Evolutionary conservation across 1,140 invertebrate genomes (phyloP).

Genomic region (Neuroterus valhalla): DNA sequence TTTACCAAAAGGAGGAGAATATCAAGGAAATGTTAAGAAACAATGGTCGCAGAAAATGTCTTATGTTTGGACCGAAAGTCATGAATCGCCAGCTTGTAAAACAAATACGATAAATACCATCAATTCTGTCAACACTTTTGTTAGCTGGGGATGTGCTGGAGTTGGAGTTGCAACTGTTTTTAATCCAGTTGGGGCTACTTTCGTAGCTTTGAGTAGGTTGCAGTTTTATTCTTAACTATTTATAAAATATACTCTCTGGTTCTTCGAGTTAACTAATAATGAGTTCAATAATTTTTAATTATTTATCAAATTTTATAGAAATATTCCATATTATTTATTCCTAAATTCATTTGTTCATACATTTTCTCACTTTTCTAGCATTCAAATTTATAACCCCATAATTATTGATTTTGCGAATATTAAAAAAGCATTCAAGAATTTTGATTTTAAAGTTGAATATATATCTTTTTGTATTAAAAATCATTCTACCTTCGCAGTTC

Average conservation of each 20-base stretch:
- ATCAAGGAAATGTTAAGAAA: conserved; percentile 1
- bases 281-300: too few relatives aligned
- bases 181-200: conserved; percentile 33
- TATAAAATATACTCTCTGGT: not conserved
- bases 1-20: not conserved
- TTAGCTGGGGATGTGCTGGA: conserved; percentile 27
- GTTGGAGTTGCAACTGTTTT: conserved; percentile 34
- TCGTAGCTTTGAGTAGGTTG: conserved; percentile 30
- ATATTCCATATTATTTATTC: too few relatives aligned
- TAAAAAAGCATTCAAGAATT: too few relatives aligned
- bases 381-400: too few relatives aligned
- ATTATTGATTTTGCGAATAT: too few relatives aligned
- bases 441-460: too few relatives aligned
- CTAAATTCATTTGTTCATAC: too few relatives aligned
- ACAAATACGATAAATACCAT: not conserved
- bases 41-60: conserved; percentile 3
- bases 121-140: conserved; percentile 4
- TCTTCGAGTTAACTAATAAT: too few relatives aligned
- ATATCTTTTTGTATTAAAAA: too few relatives aligned
- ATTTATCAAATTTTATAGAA: too few relatives aligned
- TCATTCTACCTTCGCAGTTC: too few relatives aligned
- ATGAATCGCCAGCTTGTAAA: not conserved
- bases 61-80: not conserved
- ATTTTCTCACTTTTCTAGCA: too few relatives aligned
- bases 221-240: conserved; percentile 1